Evolutionary conservation across 2,888 invertebrate genomes (phyloP).

Genomic region (Ochropleura leucogaster): DNA sequence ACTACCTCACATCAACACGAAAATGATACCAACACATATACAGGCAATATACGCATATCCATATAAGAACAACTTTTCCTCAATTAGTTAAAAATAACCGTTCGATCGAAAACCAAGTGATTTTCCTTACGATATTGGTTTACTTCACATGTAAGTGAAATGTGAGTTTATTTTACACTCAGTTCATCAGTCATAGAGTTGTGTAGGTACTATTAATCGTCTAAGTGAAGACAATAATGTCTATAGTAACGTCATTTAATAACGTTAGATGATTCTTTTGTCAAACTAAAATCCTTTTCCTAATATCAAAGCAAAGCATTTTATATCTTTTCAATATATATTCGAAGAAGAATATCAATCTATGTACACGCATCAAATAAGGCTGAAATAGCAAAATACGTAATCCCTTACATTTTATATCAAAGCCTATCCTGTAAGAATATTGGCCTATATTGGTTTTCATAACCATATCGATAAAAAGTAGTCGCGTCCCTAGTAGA

Average conservation of each 20-base stretch:
- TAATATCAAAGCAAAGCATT: conserved; percentile 43
- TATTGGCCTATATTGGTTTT: conserved; percentile 80
- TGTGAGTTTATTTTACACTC: background rate
- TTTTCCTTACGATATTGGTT: conserved; percentile 16
- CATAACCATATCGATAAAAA: conserved; percentile 78
- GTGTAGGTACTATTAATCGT: conserved; percentile 16
- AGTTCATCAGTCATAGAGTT: conserved; percentile 22
- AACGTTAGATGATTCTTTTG: conserved; percentile 11
- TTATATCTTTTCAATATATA: conserved; percentile 50
- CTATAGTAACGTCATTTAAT: conserved; percentile 9
- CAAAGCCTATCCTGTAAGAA: conserved; percentile 71
- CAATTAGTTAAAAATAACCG: conserved; percentile 25
- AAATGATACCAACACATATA: conserved; percentile 37
- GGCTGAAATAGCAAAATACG: conserved; percentile 66
- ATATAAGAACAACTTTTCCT: conserved; percentile 28
- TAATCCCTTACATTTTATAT: conserved; percentile 73
- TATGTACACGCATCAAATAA: conserved; percentile 63
- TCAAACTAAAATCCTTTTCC: conserved; percentile 29
- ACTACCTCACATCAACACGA: conserved; percentile 68
- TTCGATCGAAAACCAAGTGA: conserved; percentile 8
- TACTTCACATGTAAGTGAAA: background rate
- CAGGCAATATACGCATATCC: background rate
- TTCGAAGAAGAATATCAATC: conserved; percentile 51
- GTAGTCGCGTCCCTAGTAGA: conserved; percentile 75
- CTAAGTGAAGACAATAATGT: conserved; percentile 15